These are phyloP conservation scores for Microcebus griseorufus DNA, from an alignment of 2,113 vertebrate genomes.

Conservation along the genomic window DNA sequence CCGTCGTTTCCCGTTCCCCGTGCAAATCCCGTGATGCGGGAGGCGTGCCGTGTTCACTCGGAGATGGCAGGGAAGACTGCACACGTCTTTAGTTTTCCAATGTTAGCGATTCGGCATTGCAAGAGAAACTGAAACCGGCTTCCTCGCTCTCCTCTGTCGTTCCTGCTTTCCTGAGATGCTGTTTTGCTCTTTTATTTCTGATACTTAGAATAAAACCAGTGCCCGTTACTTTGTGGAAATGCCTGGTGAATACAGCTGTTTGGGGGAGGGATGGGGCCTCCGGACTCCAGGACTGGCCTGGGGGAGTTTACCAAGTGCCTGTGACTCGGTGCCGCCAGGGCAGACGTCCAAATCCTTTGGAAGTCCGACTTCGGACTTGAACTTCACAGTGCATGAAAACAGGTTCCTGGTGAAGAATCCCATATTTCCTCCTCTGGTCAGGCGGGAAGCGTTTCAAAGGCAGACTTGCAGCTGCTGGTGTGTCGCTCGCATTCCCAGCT, in stretches of 20 bases:
- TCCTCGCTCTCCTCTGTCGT: rapidly evolving
- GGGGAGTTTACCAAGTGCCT: neutral
- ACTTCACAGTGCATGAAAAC: neutral
- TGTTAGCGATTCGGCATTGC: neutral
- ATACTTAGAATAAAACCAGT: neutral
- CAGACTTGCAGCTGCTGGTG: neutral
- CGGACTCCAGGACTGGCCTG: neutral
- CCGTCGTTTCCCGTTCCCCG: neutral
- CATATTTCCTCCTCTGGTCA: neutral
- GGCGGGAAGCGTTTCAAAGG: neutral
- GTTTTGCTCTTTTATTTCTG: neutral
- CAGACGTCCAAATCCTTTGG: neutral
- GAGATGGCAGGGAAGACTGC: neutral
- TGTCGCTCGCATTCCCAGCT: neutral
- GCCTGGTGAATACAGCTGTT: neutral
- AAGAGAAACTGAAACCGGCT: neutral
- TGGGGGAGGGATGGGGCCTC: neutral
- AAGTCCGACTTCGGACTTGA: neutral
- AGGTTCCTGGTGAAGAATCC: constrained; percentile 23
- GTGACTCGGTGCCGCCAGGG: rapidly evolving
- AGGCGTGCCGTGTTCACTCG: neutral
- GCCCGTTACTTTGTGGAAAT: neutral
- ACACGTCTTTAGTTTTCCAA: neutral
- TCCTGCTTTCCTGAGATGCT: rapidly evolving
- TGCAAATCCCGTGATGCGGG: too few relatives aligned